These are phyloP conservation scores for Parnassius glacialis DNA, from an alignment of 2,888 invertebrate species.

Conservation along the genomic window DNA sequence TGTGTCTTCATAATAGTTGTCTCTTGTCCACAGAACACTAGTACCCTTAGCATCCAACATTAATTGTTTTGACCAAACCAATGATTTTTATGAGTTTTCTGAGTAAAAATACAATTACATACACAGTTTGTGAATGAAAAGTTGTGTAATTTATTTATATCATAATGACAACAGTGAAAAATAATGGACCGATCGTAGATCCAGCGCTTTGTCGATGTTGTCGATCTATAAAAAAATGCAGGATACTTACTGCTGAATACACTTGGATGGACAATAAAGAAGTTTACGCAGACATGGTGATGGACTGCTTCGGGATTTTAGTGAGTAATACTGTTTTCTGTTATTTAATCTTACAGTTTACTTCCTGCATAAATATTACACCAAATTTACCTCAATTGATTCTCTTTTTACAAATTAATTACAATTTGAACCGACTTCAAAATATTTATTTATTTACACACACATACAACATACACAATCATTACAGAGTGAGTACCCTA, in stretches of 20 bases:
- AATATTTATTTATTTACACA: too few relatives aligned
- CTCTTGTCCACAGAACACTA: too few relatives aligned
- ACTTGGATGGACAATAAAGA: constrained; percentile 72
- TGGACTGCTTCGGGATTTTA: constrained; percentile 73
- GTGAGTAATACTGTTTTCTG: constrained; percentile 42
- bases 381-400: too few relatives aligned
- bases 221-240: constrained; percentile 71
- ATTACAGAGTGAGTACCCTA: too few relatives aligned
- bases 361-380: too few relatives aligned
- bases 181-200: constrained; percentile 66
- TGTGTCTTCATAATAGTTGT: too few relatives aligned
- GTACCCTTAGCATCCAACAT: too few relatives aligned
- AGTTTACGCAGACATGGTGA: constrained; percentile 70
- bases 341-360: too few relatives aligned
- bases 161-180: constrained; percentile 59
- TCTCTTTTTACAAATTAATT: too few relatives aligned
- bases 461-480: too few relatives aligned
- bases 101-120: constrained; percentile 14
- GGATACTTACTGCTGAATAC: constrained; percentile 66
- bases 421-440: too few relatives aligned
- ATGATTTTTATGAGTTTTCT: constrained; percentile 3
- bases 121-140: constrained; percentile 20
- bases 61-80: constrained; percentile 15
- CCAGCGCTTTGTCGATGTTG: constrained; percentile 73
- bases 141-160: constrained; percentile 10